Conservation (phyloP, 2,113 vertebrate genomes). For the Eulacestoma nigropectus region DNA sequence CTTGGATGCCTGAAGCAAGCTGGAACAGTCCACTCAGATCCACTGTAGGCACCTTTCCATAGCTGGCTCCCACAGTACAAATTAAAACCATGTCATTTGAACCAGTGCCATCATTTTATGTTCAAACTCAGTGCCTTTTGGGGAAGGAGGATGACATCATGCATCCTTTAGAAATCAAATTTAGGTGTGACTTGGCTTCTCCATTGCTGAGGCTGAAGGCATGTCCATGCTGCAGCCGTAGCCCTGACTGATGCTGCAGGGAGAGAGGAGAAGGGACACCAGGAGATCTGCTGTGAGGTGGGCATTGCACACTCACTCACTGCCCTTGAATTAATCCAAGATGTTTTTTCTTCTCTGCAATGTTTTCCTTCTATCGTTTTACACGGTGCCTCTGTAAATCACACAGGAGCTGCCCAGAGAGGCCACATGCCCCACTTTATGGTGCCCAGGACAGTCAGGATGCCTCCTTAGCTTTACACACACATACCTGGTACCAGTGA, state of each 20-base stretch:
- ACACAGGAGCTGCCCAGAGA: neutral
- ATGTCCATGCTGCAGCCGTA: neutral
- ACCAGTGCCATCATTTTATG: neutral
- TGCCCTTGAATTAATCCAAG: neutral
- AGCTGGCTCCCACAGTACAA: neutral
- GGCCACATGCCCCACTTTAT: rapidly evolving
- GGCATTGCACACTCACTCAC: neutral
- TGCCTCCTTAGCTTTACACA: neutral
- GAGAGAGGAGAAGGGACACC: neutral
- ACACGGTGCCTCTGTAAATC: neutral
- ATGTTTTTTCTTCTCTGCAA: neutral
- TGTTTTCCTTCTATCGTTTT: neutral
- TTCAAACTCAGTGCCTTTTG: neutral
- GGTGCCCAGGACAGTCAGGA: neutral
- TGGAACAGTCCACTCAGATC: neutral
- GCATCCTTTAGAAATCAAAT: neutral
- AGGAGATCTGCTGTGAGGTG: neutral
- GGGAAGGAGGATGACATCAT: neutral
- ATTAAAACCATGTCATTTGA: neutral
- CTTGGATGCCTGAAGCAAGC: neutral
- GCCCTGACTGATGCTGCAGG: neutral
- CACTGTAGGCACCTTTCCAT: neutral
- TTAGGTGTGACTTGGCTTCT: neutral
- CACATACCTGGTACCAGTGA: neutral
- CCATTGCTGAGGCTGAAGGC: neutral